phyloP scores from a whole-genome alignment of 2,888 invertebrate genomes.

The Orchestes rusci region DNA sequence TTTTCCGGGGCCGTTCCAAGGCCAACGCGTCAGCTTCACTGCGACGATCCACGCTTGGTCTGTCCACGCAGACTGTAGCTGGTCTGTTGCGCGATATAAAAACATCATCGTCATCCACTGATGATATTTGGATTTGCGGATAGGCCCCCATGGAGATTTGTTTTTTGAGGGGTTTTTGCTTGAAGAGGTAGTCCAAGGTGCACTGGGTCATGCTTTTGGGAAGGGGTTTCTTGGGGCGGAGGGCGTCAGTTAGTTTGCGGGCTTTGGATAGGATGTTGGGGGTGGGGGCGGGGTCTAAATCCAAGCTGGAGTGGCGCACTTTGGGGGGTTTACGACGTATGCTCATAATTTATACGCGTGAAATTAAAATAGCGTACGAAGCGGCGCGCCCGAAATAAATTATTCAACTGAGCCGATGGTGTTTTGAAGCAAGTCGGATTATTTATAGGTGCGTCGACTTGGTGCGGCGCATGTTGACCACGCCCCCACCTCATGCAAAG shows the following conservation, averaged over 20 bases:
- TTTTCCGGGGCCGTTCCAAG: constrained; percentile 67
- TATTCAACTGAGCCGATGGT: no score
- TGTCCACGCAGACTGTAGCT: constrained; percentile 39
- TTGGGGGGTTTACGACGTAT: constrained; percentile 40
- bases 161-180: constrained; percentile 41
- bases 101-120: constrained; percentile 14
- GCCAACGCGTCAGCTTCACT: constrained; percentile 42
- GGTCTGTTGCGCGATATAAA: constrained; percentile 34
- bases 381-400: no score
- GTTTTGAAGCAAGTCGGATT: no score
- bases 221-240: constrained; percentile 44
- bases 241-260: constrained; percentile 39
- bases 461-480: no score
- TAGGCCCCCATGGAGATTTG: constrained; percentile 41
- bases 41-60: constrained; percentile 37
- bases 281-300: constrained; percentile 47
- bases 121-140: constrained; percentile 37
- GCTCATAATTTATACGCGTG: no score
- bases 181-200: constrained; percentile 46
- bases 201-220: constrained; percentile 41
- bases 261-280: constrained; percentile 43
- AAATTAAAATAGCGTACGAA: no score
- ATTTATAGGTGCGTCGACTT: no score
- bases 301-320: constrained; percentile 42
- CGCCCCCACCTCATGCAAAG: no score